A percentile compares a stretch with the other conserved stretches of the same genome.
phyloP scores from a whole-genome alignment of 2,888 invertebrate species.

The Drosophila imparisetae region DNA sequence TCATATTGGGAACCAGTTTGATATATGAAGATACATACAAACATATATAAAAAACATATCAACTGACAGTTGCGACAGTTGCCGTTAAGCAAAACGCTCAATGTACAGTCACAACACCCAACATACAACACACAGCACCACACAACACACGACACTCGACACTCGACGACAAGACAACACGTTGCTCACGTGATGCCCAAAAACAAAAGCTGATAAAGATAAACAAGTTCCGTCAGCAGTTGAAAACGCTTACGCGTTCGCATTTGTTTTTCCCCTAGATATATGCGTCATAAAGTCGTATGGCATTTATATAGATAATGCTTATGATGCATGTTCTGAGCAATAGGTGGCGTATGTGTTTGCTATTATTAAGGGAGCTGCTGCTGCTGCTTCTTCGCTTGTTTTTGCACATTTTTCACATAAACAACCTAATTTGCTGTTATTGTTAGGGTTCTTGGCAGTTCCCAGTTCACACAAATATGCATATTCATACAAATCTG shows the following conservation, averaged over 20 bases:
- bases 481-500: conserved; percentile 9
- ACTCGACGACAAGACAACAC: conserved; percentile 1
- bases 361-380: conserved; percentile 6
- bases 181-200: conserved; percentile 48
- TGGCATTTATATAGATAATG: not conserved
- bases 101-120: conserved; percentile 61
- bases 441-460: conserved; percentile 38
- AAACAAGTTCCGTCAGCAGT: conserved; percentile 34
- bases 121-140: not conserved
- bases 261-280: conserved; percentile 20
- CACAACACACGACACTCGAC: too few species aligned
- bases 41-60: conserved; percentile 8
- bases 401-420: conserved; percentile 46
- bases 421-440: conserved; percentile 60
- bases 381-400: conserved; percentile 6
- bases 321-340: conserved; percentile 7
- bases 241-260: conserved; percentile 33
- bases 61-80: conserved; percentile 54
- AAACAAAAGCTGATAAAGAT: conserved; percentile 12
- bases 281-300: conserved; percentile 28
- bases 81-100: conserved; percentile 53
- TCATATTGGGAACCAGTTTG: conserved; percentile 31
- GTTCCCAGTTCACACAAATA: conserved; percentile 1
- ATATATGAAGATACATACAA: conserved; percentile 4
- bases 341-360: conserved; percentile 45